Evolutionary conservation across 2,797 vertebrate genomes (phyloP).

Genomic region (Crenichthys baileyi): DNA sequence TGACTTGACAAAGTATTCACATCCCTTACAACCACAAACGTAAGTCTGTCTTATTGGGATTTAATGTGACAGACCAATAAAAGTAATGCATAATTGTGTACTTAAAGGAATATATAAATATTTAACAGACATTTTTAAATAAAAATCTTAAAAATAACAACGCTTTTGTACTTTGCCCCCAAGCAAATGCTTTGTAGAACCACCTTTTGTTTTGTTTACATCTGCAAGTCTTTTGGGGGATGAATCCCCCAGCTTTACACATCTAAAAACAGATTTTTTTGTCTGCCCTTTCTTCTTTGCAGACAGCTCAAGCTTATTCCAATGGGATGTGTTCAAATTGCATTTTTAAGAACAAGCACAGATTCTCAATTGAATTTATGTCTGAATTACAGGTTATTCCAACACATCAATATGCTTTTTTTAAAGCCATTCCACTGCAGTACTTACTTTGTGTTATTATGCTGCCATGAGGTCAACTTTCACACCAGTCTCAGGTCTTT

Average conservation of each 20-base stretch:
- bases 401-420: too few species aligned
- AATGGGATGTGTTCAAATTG: background rate
- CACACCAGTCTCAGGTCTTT: background rate
- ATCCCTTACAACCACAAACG: too few species aligned
- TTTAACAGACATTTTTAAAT: too few species aligned
- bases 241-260: background rate
- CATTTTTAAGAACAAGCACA: background rate
- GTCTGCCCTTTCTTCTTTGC: background rate
- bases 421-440: background rate
- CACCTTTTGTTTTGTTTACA: background rate
- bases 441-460: background rate
- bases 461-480: background rate
- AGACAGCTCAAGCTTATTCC: background rate
- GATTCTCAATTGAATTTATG: background rate
- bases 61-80: too few species aligned
- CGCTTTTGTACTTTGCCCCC: too few species aligned
- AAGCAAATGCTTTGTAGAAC: too few species aligned
- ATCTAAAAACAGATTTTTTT: background rate
- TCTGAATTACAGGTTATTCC: background rate
- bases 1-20: too few species aligned
- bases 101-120: too few species aligned
- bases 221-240: background rate
- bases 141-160: too few species aligned
- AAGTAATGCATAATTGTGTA: too few species aligned
- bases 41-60: too few species aligned